phyloP scores from a whole-genome alignment of 2,797 vertebrate species.

The Semaprochilodus insignis region DNA sequence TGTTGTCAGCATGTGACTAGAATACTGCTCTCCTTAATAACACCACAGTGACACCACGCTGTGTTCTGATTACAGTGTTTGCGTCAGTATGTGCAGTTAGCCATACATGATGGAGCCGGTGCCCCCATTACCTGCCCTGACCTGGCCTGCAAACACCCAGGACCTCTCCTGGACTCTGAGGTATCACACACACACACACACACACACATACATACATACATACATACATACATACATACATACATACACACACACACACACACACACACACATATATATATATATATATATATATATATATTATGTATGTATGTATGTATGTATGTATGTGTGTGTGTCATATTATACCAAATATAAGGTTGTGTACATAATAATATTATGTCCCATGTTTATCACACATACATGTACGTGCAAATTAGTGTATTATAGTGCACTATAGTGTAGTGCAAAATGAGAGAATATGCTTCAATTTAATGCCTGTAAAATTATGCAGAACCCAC shows the following conservation, averaged over 20 bases:
- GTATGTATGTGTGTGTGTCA: no score
- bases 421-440: no score
- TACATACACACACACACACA: no score
- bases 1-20: background rate
- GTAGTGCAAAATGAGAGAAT: no score
- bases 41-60: slow-evolving; percentile 49
- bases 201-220: slow-evolving; percentile 11
- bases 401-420: no score
- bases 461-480: no score
- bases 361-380: background rate
- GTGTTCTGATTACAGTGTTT: slow-evolving; percentile 83
- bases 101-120: slow-evolving; percentile 90
- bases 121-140: slow-evolving; percentile 93
- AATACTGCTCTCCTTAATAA: background rate
- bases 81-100: slow-evolving; percentile 89
- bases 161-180: slow-evolving; percentile 89
- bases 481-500: no score
- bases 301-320: background rate
- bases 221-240: background rate
- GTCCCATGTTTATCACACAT: background rate
- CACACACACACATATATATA: no score
- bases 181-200: slow-evolving; percentile 72
- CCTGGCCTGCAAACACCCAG: slow-evolving; percentile 85
- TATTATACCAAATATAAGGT: no score
- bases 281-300: no score